Conservation (phyloP, 2,888 invertebrate species). For the Ischnura elegans region DNA sequence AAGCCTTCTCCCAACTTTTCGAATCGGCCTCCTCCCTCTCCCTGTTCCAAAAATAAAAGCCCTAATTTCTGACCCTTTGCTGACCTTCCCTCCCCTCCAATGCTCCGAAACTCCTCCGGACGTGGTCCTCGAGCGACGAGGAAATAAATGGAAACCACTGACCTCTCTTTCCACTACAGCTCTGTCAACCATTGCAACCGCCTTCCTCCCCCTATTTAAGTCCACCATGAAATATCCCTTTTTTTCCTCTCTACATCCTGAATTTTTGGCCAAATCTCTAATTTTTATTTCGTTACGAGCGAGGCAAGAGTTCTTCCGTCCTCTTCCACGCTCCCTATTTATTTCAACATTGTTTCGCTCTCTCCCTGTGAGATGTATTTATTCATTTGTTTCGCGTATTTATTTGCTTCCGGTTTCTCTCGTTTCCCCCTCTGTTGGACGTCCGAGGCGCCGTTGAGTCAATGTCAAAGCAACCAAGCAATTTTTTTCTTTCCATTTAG, state of each 20-base stretch:
- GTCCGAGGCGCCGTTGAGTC: not conserved
- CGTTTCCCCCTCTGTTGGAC: too few relatives aligned
- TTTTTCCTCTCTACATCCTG: not conserved
- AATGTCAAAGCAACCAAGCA: not conserved
- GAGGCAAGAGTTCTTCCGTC: not conserved
- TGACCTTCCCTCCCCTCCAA: not conserved
- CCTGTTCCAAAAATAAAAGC: too few relatives aligned
- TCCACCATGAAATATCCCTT: not conserved
- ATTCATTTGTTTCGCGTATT: not conserved
- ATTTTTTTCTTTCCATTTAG: not conserved
- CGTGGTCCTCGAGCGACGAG: not conserved
- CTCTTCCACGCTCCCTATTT: too few relatives aligned
- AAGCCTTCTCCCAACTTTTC: not conserved
- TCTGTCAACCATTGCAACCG: not conserved
- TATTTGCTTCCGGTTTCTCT: not conserved
- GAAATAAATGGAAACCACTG: not conserved
- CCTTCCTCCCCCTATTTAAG: not conserved
- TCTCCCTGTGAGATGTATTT: not conserved
- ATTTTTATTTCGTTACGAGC: not conserved
- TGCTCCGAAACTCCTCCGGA: not conserved
- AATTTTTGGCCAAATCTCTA: not conserved
- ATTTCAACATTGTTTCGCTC: too few relatives aligned
- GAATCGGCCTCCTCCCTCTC: not conserved
- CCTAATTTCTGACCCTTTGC: not conserved
- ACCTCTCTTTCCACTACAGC: not conserved